These are phyloP conservation scores for Cottoperca gobio DNA, from an alignment of 2,797 vertebrate genomes.

Conservation along the genomic window DNA sequence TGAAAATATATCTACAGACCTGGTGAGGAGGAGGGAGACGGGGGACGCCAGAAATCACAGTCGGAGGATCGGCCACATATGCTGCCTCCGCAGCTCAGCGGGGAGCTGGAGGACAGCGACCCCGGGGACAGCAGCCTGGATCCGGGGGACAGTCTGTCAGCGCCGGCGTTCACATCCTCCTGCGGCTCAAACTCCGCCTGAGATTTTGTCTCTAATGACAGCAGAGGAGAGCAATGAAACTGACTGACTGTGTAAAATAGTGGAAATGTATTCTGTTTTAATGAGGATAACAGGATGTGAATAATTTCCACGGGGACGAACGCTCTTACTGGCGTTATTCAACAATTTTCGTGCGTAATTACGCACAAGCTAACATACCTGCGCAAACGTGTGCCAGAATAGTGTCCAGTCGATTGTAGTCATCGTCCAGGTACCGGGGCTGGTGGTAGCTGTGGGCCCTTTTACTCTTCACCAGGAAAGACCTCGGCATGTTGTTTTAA, in stretches of 20 bases:
- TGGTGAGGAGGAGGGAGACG: conserved; percentile 96
- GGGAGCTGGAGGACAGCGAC: conserved; percentile 86
- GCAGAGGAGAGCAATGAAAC: neutral
- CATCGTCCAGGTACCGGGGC: conserved; percentile 89
- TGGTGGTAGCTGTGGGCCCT: conserved; percentile 98
- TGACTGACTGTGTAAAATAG: neutral
- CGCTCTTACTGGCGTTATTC: neutral
- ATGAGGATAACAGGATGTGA: neutral
- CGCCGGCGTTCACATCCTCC: conserved; percentile 39
- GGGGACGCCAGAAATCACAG: conserved; percentile 96
- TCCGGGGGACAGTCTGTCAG: conserved; percentile 82
- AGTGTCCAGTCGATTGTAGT: conserved; percentile 84
- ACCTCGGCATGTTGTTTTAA: conserved; percentile 90
- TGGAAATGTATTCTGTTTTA: neutral
- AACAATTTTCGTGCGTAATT: conserved; percentile 43
- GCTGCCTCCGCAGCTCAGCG: conserved; percentile 89
- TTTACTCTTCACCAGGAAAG: conserved; percentile 98
- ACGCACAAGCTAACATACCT: conserved; percentile 86
- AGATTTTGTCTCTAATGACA: conserved; percentile 80
- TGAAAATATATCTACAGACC: conserved; percentile 71
- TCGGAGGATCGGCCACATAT: conserved; percentile 89
- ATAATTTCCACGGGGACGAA: neutral
- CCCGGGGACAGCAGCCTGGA: conserved; percentile 64
- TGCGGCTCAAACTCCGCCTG: conserved; percentile 55
- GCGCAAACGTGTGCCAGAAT: conserved; percentile 87